Evolutionary conservation across 2,797 vertebrate species (phyloP).

Genomic region (Odontamblyopus lacepedii): DNA sequence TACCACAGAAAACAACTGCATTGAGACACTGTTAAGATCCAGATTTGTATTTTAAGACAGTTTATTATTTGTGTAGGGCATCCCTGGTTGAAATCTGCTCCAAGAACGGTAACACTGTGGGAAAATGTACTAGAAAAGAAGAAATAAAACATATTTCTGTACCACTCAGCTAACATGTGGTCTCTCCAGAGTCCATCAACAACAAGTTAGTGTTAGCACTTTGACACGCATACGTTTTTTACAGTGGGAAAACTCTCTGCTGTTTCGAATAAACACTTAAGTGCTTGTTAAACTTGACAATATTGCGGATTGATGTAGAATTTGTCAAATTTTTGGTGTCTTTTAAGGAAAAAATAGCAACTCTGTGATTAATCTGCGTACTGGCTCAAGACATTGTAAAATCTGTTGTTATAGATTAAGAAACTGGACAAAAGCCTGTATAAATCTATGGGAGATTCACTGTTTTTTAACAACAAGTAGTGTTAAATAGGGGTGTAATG

Average conservation of each 20-base stretch:
- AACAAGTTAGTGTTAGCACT: conserved; percentile 49
- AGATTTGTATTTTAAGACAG: conserved; percentile 59
- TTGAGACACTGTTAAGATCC: conserved; percentile 48
- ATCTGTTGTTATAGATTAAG: background rate
- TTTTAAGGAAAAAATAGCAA: conserved; percentile 1
- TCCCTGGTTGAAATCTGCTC: conserved; percentile 46
- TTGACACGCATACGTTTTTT: conserved; percentile 70
- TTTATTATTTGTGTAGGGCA: conserved; percentile 48
- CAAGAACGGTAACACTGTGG: conserved; percentile 44
- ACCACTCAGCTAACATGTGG: background rate
- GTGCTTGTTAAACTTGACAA: conserved; percentile 48
- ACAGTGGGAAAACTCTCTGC: conserved; percentile 62
- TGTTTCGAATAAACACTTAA: conserved; percentile 67
- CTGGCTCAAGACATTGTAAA: background rate
- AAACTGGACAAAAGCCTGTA: background rate
- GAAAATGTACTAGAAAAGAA: conserved; percentile 15
- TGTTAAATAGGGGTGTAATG: no score
- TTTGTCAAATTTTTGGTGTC: background rate
- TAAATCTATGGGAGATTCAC: no score
- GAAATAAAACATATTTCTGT: conserved; percentile 26
- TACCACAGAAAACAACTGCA: conserved; percentile 63
- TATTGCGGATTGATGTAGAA: conserved; percentile 31
- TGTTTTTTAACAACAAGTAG: no score
- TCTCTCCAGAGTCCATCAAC: conserved; percentile 20
- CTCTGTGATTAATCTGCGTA: background rate